These are phyloP conservation scores for Lepidurus packardi DNA, from an alignment of 1,140 invertebrate species.

Conservation along the genomic window DNA sequence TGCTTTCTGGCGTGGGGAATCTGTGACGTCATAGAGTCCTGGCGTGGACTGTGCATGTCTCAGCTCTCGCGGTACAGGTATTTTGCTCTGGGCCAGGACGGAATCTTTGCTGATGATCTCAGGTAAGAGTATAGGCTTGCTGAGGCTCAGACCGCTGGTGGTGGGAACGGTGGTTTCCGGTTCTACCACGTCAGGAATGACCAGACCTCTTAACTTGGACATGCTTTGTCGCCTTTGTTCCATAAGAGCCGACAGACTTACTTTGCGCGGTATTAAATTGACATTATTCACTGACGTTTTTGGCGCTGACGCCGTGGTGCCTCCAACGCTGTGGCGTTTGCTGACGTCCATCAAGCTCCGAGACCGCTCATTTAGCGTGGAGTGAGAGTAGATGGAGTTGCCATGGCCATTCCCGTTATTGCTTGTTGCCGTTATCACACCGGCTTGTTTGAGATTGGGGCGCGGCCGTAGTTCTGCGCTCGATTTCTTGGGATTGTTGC, in stretches of 20 bases:
- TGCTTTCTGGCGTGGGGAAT: conserved; percentile 21
- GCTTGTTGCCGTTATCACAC: not conserved
- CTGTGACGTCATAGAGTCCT: conserved; percentile 7
- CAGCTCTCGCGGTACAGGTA: not conserved
- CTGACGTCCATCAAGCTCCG: conserved; percentile 49
- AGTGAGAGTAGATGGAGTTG: conserved; percentile 37
- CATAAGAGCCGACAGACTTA: conserved; percentile 51
- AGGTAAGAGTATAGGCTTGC: conserved; percentile 53
- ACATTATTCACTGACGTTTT: conserved; percentile 32
- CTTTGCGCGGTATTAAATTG: conserved; percentile 32
- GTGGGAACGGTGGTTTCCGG: conserved; percentile 45
- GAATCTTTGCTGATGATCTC: conserved; percentile 67
- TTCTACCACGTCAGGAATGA: conserved; percentile 69
- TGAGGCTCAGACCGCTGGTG: conserved; percentile 43
- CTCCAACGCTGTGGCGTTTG: conserved; percentile 40
- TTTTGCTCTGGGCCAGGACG: conserved; percentile 37
- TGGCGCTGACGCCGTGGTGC: conserved; percentile 49
- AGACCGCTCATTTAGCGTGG: conserved; percentile 44
- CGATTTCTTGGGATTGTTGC: not conserved
- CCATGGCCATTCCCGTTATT: not conserved
- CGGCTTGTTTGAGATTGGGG: conserved; percentile 15
- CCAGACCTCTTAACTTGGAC: conserved; percentile 73
- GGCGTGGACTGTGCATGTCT: conserved; percentile 24
- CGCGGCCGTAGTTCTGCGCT: conserved; percentile 23
- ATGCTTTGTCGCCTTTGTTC: conserved; percentile 72